Evolutionary conservation across 1,140 invertebrate species (phyloP).

Genomic region (Wiebesia pumilae): DNA sequence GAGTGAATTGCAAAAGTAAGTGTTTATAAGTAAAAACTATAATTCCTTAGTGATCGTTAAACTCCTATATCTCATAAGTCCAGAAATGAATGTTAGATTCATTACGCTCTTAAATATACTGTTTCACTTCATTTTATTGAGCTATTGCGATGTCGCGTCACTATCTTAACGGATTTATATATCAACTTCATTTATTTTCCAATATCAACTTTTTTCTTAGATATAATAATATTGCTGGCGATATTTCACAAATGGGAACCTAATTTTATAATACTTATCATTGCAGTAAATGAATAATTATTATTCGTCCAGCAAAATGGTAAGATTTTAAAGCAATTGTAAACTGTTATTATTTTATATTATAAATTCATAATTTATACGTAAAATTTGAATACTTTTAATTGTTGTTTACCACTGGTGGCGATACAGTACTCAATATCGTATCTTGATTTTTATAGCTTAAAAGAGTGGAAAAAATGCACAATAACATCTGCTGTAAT

Average conservation of each 20-base stretch:
- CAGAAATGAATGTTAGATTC: not conserved
- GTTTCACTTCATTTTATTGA: conserved; percentile 8
- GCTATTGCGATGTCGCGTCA: not conserved
- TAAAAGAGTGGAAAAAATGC: too few relatives aligned
- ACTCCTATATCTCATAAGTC: not conserved
- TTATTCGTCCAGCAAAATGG: too few relatives aligned
- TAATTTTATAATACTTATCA: not conserved
- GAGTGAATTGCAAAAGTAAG: not conserved
- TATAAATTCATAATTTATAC: too few relatives aligned
- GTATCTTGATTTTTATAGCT: too few relatives aligned
- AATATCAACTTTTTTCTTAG: not conserved
- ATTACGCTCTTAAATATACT: conserved; percentile 12
- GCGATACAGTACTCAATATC: too few relatives aligned
- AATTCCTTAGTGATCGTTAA: not conserved
- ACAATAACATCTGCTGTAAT: too few relatives aligned
- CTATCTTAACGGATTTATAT: conserved; percentile 1
- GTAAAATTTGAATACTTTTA: too few relatives aligned
- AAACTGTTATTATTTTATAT: too few relatives aligned
- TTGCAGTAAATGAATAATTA: too few relatives aligned
- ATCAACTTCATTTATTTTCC: conserved; percentile 6
- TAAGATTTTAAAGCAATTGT: too few relatives aligned
- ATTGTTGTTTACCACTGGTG: too few relatives aligned
- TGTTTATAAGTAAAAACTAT: not conserved
- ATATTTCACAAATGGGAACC: not conserved
- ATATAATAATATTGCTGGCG: not conserved